Evolutionary conservation across 2,113 vertebrate species (phyloP).

Genomic region (Scophthalmus maximus): DNA sequence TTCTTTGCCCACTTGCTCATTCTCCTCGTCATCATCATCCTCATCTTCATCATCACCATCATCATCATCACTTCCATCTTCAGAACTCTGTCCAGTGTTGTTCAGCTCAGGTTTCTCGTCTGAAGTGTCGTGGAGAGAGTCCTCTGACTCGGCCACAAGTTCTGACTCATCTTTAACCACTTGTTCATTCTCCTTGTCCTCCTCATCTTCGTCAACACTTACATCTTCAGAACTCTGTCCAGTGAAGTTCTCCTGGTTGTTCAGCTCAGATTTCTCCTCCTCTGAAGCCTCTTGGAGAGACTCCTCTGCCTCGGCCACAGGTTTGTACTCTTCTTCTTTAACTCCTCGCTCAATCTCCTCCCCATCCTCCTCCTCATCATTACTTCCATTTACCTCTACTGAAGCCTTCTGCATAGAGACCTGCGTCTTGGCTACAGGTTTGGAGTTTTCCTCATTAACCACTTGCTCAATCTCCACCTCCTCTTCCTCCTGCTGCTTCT

Average conservation of each 20-base stretch:
- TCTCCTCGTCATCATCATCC: constrained; percentile 8
- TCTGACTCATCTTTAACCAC: background rate
- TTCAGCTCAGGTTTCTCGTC: too few species aligned
- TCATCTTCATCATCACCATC: background rate
- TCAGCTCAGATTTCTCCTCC: constrained; percentile 9
- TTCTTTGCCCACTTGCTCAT: background rate
- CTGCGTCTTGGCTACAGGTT: background rate
- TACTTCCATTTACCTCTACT: background rate
- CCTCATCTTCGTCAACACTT: background rate
- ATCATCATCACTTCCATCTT: background rate
- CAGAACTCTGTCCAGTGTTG: background rate
- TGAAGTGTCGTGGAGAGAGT: background rate
- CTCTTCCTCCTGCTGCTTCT: constrained; percentile 32
- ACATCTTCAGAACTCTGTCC: background rate
- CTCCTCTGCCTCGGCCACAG: background rate
- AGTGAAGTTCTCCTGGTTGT: background rate
- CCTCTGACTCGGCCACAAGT: background rate
- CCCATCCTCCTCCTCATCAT: background rate
- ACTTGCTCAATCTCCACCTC: constrained; percentile 32
- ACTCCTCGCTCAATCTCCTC: constrained; percentile 25
- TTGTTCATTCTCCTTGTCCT: constrained; percentile 42
- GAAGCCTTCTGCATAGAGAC: background rate
- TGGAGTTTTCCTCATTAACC: background rate
- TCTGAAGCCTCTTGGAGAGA: background rate
- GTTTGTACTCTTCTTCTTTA: background rate